Evolutionary conservation across 2,888 invertebrate species (phyloP).

Genomic region (Diaperis boleti): DNA sequence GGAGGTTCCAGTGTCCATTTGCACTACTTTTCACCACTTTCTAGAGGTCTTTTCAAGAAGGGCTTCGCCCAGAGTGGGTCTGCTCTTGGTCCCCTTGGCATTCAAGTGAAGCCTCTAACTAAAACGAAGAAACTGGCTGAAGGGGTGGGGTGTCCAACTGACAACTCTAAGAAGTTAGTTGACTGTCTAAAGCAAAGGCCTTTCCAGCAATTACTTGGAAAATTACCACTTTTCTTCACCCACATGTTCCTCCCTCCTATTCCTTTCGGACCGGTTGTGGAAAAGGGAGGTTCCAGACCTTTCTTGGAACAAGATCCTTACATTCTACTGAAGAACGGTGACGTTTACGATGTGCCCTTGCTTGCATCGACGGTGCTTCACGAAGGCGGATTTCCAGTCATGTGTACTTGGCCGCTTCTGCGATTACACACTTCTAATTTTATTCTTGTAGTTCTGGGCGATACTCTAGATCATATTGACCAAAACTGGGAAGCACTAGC

Average conservation of each 20-base stretch:
- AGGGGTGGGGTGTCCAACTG: conserved; percentile 79
- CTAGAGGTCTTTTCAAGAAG: conserved; percentile 60
- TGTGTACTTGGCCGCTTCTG: too few species aligned
- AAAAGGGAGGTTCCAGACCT: conserved; percentile 11
- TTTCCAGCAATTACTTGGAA: too few species aligned
- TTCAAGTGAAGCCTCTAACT: conserved; percentile 66
- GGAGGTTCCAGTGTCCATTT: conserved; percentile 79
- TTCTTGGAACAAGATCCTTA: conserved; percentile 57
- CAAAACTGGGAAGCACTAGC: conserved; percentile 42
- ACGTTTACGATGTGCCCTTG: conserved; percentile 57
- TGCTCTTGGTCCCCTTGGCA: conserved; percentile 54
- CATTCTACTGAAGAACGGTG: conserved; percentile 52
- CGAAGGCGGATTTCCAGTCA: conserved; percentile 27
- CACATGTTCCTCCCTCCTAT: too few species aligned
- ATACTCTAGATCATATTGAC: conserved; percentile 36
- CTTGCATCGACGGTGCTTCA: conserved; percentile 58
- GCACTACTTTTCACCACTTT: conserved; percentile 74
- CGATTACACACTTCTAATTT: too few species aligned
- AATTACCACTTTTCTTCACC: too few species aligned
- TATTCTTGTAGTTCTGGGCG: too few species aligned
- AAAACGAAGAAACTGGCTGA: conserved; percentile 73
- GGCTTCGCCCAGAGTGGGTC: conserved; percentile 60
- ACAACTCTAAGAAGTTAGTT: too few species aligned
- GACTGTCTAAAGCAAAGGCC: conserved; percentile 75
- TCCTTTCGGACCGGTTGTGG: conserved; percentile 1